A percentile compares a stretch with the other conserved stretches of the same genome.
These are phyloP conservation scores for Philopedon plagiatum DNA, from an alignment of 2,888 invertebrate genomes.

Conservation along the genomic window DNA sequence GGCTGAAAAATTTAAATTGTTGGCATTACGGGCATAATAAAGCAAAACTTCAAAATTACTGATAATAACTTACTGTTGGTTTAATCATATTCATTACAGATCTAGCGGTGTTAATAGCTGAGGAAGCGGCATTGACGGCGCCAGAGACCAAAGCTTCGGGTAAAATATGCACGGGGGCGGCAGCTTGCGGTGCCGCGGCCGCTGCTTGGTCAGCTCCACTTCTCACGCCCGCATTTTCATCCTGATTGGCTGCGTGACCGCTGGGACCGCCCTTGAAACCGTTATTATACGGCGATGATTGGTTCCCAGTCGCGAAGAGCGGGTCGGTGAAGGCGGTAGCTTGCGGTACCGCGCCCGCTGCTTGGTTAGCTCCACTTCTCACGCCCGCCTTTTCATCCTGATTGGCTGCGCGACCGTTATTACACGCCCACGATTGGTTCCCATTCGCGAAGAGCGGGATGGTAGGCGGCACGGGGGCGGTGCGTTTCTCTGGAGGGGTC, in stretches of 20 bases:
- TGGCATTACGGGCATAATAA: no score
- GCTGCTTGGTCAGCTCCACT: neutral
- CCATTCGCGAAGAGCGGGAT: no score
- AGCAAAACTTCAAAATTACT: no score
- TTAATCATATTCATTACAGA: constrained; percentile 67
- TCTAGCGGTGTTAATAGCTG: constrained; percentile 67
- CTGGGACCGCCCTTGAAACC: neutral
- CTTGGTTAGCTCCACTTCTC: neutral
- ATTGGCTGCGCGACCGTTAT: neutral
- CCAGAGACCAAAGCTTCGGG: constrained; percentile 67
- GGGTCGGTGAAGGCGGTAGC: neutral
- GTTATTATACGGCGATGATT: neutral
- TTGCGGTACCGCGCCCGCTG: neutral
- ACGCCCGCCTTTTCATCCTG: neutral
- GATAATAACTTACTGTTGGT: constrained; percentile 55
- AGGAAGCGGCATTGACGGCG: constrained; percentile 68
- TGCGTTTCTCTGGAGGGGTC: constrained; percentile 52
- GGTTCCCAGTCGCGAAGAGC: no score
- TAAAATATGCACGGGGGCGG: constrained; percentile 59
- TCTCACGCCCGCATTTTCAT: neutral
- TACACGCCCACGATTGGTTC: neutral
- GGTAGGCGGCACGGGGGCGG: neutral
- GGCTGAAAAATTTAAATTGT: constrained; percentile 47
- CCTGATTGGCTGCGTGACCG: neutral
- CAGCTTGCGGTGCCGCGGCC: neutral